phyloP scores from a whole-genome alignment of 1,140 invertebrate species.

The Neodiprion lecontei region DNA sequence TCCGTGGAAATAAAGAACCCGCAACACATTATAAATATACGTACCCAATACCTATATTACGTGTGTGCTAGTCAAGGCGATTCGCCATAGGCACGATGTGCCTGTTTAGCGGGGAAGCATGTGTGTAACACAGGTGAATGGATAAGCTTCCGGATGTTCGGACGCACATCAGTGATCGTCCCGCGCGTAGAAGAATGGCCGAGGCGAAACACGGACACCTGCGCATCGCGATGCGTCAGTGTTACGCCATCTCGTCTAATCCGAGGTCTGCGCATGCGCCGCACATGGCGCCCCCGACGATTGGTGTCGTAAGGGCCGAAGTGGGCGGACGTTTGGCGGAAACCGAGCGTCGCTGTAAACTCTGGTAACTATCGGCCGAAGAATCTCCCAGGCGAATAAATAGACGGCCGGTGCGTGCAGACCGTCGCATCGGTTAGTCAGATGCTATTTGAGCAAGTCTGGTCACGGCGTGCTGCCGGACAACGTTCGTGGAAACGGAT shows the following conservation, averaged over 20 bases:
- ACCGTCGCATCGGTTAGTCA: neutral
- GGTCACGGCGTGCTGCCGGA: neutral
- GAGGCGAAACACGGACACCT: neutral
- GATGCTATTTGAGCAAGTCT: neutral
- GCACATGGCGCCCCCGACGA: too few relatives aligned
- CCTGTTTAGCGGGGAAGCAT: conserved; percentile 32
- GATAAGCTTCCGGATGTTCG: conserved; percentile 44
- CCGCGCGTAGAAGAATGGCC: neutral
- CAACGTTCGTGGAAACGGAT: neutral
- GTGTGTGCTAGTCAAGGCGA: neutral
- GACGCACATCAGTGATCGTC: conserved; percentile 45
- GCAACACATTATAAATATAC: too few relatives aligned
- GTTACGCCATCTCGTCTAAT: neutral
- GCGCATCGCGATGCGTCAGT: neutral
- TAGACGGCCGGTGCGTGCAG: neutral
- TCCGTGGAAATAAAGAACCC: too few relatives aligned
- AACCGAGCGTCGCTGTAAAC: too few relatives aligned
- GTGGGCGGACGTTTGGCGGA: too few relatives aligned
- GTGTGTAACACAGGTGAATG: conserved; percentile 31
- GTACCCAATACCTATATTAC: too few relatives aligned
- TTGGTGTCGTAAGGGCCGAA: too few relatives aligned
- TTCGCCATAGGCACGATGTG: neutral
- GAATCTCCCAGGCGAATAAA: neutral
- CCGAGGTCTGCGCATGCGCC: too few relatives aligned
- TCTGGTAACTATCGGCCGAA: too few relatives aligned